Conservation (phyloP, 2,113 vertebrate genomes). For the Nibea albiflora region DNA sequence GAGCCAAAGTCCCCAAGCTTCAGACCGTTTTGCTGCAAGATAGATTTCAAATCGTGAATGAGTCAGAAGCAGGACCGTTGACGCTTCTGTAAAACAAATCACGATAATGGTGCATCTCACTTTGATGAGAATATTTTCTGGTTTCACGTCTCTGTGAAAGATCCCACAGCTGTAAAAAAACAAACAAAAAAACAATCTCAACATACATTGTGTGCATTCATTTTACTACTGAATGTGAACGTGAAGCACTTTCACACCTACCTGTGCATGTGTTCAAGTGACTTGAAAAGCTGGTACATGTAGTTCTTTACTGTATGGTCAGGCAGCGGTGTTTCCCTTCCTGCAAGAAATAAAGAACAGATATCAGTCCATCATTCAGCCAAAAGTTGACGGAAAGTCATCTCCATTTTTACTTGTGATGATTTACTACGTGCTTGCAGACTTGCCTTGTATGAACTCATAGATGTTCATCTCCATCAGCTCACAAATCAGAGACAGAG, state of each 20-base stretch:
- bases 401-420: neutral
- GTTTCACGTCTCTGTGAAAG: constrained; percentile 93
- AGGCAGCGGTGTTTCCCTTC: constrained; percentile 85
- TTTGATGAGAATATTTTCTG: constrained; percentile 92
- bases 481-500: constrained; percentile 90
- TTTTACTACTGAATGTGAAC: neutral
- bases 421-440: neutral
- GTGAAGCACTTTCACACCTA: constrained; percentile 58
- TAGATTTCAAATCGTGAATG: neutral
- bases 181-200: neutral
- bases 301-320: constrained; percentile 84
- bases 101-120: constrained; percentile 74
- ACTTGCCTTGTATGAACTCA: constrained; percentile 89
- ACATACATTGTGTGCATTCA: neutral
- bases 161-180: constrained; percentile 85
- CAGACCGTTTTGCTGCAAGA: constrained; percentile 86
- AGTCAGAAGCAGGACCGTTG: neutral
- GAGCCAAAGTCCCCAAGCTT: constrained; percentile 92
- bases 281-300: constrained; percentile 90
- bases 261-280: constrained; percentile 90
- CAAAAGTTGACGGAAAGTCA: neutral
- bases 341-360: constrained; percentile 67
- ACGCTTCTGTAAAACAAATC: neutral
- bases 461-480: constrained; percentile 96
- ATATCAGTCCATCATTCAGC: neutral